Evolutionary conservation across 2,113 vertebrate species (phyloP).

Genomic region (Percina caprodes): DNA sequence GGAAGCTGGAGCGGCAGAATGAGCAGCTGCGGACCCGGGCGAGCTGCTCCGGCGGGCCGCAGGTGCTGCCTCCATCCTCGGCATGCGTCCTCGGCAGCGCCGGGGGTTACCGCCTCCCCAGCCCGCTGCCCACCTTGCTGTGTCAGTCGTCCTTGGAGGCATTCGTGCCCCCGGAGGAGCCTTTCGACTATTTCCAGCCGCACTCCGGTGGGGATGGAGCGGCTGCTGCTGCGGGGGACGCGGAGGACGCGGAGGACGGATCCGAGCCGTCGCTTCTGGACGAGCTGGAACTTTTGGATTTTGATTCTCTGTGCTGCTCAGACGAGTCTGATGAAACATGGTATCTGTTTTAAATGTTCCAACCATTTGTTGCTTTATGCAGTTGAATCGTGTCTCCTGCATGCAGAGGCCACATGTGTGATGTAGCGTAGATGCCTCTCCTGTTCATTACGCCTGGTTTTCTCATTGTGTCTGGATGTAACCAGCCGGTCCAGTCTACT

Average conservation of each 20-base stretch:
- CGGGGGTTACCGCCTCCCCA: conserved; percentile 74
- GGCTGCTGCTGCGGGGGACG: conserved; percentile 23
- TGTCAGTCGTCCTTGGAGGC: conserved; percentile 70
- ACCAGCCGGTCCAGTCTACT: neutral
- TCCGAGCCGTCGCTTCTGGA: conserved; percentile 86
- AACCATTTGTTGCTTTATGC: conserved; percentile 40
- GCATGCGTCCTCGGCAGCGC: conserved; percentile 42
- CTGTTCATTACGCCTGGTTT: neutral
- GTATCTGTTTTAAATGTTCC: conserved; percentile 70
- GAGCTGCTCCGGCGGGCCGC: conserved; percentile 49
- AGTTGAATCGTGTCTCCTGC: neutral
- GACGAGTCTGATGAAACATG: conserved; percentile 89
- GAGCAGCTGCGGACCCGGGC: conserved; percentile 89
- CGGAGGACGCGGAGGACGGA: conserved; percentile 47
- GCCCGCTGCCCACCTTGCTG: conserved; percentile 81
- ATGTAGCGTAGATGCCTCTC: neutral
- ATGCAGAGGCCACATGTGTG: no score
- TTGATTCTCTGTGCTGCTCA: conserved; percentile 81
- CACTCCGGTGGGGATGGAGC: conserved; percentile 58
- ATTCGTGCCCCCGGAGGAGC: conserved; percentile 77
- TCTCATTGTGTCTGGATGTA: neutral
- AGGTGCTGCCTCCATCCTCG: conserved; percentile 28
- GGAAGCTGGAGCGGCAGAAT: conserved; percentile 91
- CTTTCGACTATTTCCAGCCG: conserved; percentile 85
- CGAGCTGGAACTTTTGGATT: conserved; percentile 90